Percentiles rank a stretch among this genome's conserved stretches.
phyloP scores from a whole-genome alignment of 2,113 vertebrate species.

The Pelecanus crispus region DNA sequence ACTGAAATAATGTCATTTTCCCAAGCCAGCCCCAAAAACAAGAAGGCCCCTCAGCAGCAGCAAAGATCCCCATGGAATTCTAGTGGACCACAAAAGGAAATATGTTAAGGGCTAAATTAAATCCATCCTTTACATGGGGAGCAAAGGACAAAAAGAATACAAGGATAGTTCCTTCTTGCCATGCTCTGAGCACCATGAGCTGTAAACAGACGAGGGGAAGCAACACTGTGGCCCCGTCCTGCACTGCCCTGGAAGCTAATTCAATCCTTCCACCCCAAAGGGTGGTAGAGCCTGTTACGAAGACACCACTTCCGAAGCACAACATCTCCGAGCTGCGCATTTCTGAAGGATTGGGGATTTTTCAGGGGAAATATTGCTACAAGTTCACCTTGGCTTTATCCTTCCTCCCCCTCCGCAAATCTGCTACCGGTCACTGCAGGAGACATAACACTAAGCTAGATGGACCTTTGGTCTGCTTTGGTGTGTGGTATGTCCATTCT shows the following conservation, averaged over 20 bases:
- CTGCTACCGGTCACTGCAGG: neutral
- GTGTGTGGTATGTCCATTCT: neutral
- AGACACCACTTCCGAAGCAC: neutral
- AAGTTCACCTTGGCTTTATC: neutral
- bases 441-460: neutral
- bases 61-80: neutral
- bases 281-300: rapidly evolving
- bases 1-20: neutral
- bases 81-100: neutral
- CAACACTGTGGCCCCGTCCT: neutral
- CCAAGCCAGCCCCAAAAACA: neutral
- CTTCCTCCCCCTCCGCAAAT: neutral
- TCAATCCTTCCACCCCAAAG: neutral
- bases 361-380: neutral
- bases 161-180: neutral
- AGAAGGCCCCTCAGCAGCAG: neutral
- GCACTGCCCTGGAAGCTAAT: neutral
- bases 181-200: neutral
- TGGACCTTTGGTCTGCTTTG: neutral
- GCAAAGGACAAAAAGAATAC: neutral
- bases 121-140: neutral
- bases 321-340: neutral
- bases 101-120: neutral
- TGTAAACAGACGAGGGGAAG: neutral
- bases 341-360: neutral